Percentiles rank a stretch among this genome's conserved stretches.
Evolutionary conservation across 2,888 invertebrate genomes (phyloP).

Genomic region (Temnothorax rugatulus): DNA sequence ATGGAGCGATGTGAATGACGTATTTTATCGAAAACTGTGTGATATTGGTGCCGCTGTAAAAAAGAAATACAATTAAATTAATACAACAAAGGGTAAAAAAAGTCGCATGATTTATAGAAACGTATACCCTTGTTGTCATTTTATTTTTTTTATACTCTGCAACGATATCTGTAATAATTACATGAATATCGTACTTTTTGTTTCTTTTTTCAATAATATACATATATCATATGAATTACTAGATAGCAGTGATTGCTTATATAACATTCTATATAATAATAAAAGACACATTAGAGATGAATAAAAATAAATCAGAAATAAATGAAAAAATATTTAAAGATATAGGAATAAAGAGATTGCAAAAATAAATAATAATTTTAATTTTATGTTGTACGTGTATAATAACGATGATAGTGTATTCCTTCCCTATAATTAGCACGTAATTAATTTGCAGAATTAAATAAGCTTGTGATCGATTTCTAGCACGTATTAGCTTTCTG

Average conservation of each 20-base stretch:
- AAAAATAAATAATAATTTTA: not conserved
- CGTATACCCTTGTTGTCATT: not conserved
- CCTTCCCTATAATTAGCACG: not conserved
- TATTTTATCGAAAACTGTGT: not conserved
- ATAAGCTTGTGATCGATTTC: constrained; percentile 20
- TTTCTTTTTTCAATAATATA: not conserved
- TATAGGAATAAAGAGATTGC: not conserved
- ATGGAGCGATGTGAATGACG: not conserved
- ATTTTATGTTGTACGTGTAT: not conserved
- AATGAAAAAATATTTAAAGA: not conserved
- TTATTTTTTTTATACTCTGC: not conserved
- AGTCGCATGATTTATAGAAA: not conserved
- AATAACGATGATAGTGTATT: not conserved
- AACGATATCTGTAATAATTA: not conserved
- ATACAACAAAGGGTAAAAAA: not conserved
- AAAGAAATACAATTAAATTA: not conserved
- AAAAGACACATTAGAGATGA: too few species aligned
- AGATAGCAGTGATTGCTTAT: not conserved
- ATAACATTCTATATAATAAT: too few species aligned
- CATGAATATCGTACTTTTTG: not conserved
- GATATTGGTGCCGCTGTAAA: not conserved
- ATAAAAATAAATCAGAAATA: too few species aligned
- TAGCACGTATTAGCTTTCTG: too few species aligned
- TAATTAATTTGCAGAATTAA: not conserved
- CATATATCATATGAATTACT: not conserved